Conservation (phyloP, 2,113 vertebrate genomes). For the Naja naja region DNA sequence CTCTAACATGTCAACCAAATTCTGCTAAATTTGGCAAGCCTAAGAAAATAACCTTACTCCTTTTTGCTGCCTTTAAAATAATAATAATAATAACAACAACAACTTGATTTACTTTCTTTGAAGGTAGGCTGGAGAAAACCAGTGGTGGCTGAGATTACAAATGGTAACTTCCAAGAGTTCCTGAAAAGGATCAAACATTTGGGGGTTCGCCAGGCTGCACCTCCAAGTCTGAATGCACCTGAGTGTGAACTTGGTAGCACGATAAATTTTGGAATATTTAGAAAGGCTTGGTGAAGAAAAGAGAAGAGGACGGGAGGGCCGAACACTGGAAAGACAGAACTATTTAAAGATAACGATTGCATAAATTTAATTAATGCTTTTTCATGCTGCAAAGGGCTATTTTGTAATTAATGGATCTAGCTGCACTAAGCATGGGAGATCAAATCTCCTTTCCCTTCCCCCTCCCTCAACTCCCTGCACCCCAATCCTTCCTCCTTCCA, state of each 20-base stretch:
- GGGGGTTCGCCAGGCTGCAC: rapidly evolving
- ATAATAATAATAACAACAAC: too few relatives aligned
- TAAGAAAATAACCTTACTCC: not conserved
- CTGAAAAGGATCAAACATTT: not conserved
- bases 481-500: constrained; percentile 44
- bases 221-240: constrained; percentile 22
- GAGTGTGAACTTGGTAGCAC: constrained; percentile 48
- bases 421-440: constrained; percentile 80
- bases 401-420: constrained; percentile 86
- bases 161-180: not conserved
- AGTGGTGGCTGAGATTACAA: not conserved
- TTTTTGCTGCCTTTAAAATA: not conserved
- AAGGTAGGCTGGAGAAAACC: not conserved
- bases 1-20: not conserved
- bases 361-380: constrained; percentile 99
- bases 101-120: not conserved
- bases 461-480: constrained; percentile 45
- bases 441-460: constrained; percentile 63
- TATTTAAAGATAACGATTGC: constrained; percentile 99
- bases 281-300: constrained; percentile 56
- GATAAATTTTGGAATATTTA: constrained; percentile 68
- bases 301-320: constrained; percentile 67
- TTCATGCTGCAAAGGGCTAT: constrained; percentile 93
- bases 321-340: constrained; percentile 91
- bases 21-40: not conserved